Base-by-base conservation (phyloP, 2,797 vertebrate genomes). In the Carapus acus region DNA sequence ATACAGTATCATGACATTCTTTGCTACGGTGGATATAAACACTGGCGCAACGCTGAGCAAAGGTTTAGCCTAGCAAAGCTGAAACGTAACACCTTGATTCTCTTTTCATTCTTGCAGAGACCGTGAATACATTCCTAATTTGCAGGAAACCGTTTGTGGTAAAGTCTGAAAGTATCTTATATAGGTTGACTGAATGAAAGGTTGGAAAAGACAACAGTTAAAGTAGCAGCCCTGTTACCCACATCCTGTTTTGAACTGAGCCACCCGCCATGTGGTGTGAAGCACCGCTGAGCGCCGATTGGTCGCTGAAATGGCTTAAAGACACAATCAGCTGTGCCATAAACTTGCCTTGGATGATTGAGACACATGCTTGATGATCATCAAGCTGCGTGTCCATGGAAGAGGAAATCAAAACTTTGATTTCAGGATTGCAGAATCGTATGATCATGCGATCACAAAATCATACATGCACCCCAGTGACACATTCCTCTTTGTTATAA, bases 171-270 rank as follows among this genome's bases (percentile, higher is more conserved):
- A 78, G 23, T 51, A 22, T 46, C 29, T 6, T 23, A 22, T n/a
- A n/a, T 51, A 9, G 8, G 29, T 23, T n/a, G 15, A 42, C 34
- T 54, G 41, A 62, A 71, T 48, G 33, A 61, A 36, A 34, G 54
- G 58, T 63, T 71, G 62, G 48, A 73, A 62, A 67, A 54, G 39
- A 74, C 82, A 83, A 65, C 53, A 37, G 45, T 43, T 51, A 27
- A n/a, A 67, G 73, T 79, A 70, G 65, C 70, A 77, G 52, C 55
- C 54, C 48, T 39, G 8, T 6, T 39, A 45, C 63, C 87, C 88
- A 85, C 88, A 88, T 90, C 88, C 88, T 88, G 88, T 89, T 89
- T 78, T 88, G 62, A 82, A 38, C 62, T 67, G 45, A 62, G 59
- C 54, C 64, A 57, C 23, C 31, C 60, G 23, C 9, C n/a, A n/a